phyloP scores from a whole-genome alignment of 2,797 vertebrate species.

The Epinephelus awoara region DNA sequence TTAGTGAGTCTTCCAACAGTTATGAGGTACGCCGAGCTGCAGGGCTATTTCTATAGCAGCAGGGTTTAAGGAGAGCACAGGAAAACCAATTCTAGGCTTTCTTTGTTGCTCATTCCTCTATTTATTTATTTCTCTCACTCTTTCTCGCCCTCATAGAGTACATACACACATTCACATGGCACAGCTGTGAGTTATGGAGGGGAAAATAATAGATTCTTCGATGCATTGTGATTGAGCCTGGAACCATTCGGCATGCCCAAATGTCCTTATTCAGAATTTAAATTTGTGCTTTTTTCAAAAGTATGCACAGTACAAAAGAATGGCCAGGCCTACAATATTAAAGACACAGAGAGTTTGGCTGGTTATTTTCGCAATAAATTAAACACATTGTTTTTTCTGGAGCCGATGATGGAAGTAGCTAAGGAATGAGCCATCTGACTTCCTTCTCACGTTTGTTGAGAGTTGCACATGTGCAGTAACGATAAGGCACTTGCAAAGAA shows the following conservation, averaged over 20 bases:
- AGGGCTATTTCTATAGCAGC: constrained; percentile 49
- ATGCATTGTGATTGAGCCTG: constrained; percentile 11
- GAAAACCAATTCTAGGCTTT: constrained; percentile 40
- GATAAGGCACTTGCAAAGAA: no score
- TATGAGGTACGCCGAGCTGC: constrained; percentile 39
- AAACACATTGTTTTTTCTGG: no score
- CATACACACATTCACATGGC: neutral
- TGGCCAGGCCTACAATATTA: neutral
- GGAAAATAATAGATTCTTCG: constrained; percentile 27
- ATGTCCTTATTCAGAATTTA: constrained; percentile 14
- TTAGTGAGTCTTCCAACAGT: constrained; percentile 50
- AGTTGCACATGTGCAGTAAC: no score
- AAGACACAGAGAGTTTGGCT: neutral
- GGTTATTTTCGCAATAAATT: no score
- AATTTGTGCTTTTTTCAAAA: constrained; percentile 16
- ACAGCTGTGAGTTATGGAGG: constrained; percentile 12
- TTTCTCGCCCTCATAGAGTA: constrained; percentile 4
- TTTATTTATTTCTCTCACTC: constrained; percentile 16
- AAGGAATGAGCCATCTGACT: no score
- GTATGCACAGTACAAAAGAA: neutral
- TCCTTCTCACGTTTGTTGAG: no score
- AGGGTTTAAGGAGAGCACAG: constrained; percentile 41
- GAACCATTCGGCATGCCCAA: constrained; percentile 4
- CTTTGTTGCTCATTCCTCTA: constrained; percentile 38
- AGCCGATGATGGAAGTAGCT: no score